Evolutionary conservation across 92 coral and sea anemone species (phyloP), one percentile per base, ranked within the genome.

Genomic region (Bergia sp.): DNA sequence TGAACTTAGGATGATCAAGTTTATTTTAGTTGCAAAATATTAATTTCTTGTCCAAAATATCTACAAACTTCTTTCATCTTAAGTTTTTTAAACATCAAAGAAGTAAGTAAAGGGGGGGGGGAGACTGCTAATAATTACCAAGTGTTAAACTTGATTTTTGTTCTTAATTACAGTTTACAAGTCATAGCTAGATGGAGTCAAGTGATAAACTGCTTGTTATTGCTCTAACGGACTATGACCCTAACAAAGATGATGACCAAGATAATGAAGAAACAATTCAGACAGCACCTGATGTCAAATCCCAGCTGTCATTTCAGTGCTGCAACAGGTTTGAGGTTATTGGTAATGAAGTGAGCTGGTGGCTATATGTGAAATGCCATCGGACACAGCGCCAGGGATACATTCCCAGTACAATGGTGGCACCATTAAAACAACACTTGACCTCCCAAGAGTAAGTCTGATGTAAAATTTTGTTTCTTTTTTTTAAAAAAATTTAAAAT

Each of bases 311-410:
- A 9, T 90, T 96, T 2, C 87, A 92, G 78, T 89, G 88, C 61
- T 92, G 99, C 18, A 84, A 93, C 42, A 94, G 77, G 81, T 96
- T 92, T 89, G 94, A 86, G 73, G 92, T 96, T n/a, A 45, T 83
- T n/a, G 98, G 96, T 40, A 79, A 88, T 21, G 90, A 78, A 45
- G 94, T 95, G 50, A 91, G 85, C 76, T 96, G 99, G 99, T 96
- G 99, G 99, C 90, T 96, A 4, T 93, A 89, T 90, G 99, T 94
- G 21, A 94, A 91, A 81, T 47, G 81, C 41, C 16, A 90, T 3
- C 64, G 76, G 37, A 85, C 90, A 16, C 93, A 90, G 12, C 89
- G 92, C 45, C 61, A 73, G 23, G 99, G 98, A n/a, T 96, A 95
- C 89, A 91, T 96, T 21, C 99, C 98, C 13, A 96, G 99, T 87